These are phyloP conservation scores for Andrena flavipes DNA, from an alignment of 2,888 invertebrate genomes.

Conservation along the genomic window DNA sequence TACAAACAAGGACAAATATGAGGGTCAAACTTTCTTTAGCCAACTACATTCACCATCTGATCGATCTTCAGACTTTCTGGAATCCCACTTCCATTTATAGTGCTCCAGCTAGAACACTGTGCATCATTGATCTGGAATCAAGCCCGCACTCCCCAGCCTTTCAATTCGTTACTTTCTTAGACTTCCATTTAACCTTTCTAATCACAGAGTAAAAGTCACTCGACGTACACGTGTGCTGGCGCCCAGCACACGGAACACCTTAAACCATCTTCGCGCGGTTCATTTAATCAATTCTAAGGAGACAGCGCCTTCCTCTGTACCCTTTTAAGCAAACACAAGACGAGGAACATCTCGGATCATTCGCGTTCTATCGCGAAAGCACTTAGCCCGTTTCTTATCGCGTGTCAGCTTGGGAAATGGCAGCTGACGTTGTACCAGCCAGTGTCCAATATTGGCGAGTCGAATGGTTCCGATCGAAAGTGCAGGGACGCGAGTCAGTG, in stretches of 20 bases:
- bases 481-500: constrained; percentile 22
- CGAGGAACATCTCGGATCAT: not conserved
- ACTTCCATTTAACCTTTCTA: not conserved
- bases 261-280: not conserved
- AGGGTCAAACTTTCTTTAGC: no score
- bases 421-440: not conserved
- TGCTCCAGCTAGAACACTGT: no score
- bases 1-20: no score
- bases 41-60: no score
- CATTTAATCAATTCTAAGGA: not conserved
- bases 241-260: not conserved
- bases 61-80: no score
- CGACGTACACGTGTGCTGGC: not conserved
- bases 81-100: no score
- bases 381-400: constrained; percentile 40
- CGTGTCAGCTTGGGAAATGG: constrained; percentile 3
- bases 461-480: constrained; percentile 46
- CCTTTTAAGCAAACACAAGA: not conserved
- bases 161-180: no score
- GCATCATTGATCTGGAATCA: no score
- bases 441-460: constrained; percentile 8
- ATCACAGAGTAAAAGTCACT: not conserved
- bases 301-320: not conserved
- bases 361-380: not conserved
- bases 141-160: no score